phyloP scores from a whole-genome alignment of 1,140 invertebrate species.

The Bombus pascuorum region DNA sequence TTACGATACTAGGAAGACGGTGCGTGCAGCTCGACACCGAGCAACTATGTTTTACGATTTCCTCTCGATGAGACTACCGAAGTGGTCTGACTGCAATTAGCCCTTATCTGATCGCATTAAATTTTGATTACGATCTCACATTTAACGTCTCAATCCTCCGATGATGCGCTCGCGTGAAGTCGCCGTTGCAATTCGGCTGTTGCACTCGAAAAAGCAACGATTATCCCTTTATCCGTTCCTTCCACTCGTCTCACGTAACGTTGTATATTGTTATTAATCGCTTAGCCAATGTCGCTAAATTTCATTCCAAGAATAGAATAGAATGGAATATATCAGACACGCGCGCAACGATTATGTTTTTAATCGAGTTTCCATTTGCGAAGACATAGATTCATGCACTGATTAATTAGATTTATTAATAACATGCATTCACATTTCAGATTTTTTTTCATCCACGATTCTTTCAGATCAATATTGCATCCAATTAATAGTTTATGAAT shows the following conservation, averaged over 20 bases:
- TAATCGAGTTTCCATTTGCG: background rate
- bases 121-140: slow-evolving; percentile 37
- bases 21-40: slow-evolving; percentile 30
- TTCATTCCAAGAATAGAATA: background rate
- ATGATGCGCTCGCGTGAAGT: slow-evolving; percentile 18
- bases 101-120: slow-evolving; percentile 46
- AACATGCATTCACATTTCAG: background rate
- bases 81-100: slow-evolving; percentile 41
- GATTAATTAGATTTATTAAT: background rate
- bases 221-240: background rate
- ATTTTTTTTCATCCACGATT: too few species aligned
- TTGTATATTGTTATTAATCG: background rate
- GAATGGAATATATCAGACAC: background rate
- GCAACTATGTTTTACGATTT: slow-evolving; percentile 44
- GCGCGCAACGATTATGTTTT: background rate
- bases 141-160: slow-evolving; percentile 31
- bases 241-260: background rate
- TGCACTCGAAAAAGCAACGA: background rate
- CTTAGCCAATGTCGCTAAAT: background rate
- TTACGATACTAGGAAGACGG: slow-evolving; percentile 18
- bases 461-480: background rate
- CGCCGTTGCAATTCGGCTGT: background rate
- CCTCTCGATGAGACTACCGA: slow-evolving; percentile 35
- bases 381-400: background rate
- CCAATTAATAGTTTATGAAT: too few species aligned